phyloP scores from a whole-genome alignment of 2,888 invertebrate species.

The Xiphydria camelus region DNA sequence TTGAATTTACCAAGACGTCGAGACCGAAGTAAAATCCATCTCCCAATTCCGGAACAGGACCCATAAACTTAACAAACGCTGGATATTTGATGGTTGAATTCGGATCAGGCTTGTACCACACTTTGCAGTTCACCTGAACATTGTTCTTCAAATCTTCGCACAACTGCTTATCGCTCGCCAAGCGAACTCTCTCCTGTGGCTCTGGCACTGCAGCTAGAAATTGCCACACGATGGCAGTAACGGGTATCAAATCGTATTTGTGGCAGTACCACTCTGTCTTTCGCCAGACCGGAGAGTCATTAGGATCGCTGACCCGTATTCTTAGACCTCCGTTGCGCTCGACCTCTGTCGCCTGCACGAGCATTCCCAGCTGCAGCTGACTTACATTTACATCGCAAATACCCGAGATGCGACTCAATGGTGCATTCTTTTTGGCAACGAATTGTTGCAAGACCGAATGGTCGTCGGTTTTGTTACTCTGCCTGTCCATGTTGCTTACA shows the following conservation, averaged over 20 bases:
- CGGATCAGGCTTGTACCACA: constrained; percentile 34
- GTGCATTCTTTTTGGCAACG: constrained; percentile 36
- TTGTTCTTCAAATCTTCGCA: constrained; percentile 55
- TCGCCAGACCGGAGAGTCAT: constrained; percentile 33
- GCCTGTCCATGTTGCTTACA: too few relatives aligned
- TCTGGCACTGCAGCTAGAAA: constrained; percentile 60
- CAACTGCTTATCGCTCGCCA: constrained; percentile 57
- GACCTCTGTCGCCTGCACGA: constrained; percentile 40
- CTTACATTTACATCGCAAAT: constrained; percentile 36
- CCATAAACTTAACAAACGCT: constrained; percentile 62
- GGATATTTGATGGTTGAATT: constrained; percentile 20
- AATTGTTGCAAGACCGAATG: constrained; percentile 21
- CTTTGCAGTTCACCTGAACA: constrained; percentile 35
- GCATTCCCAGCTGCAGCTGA: constrained; percentile 37
- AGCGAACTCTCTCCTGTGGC: constrained; percentile 60
- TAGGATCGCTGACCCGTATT: constrained; percentile 35
- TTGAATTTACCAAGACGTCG: constrained; percentile 61
- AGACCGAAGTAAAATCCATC: constrained; percentile 63
- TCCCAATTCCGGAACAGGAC: constrained; percentile 61
- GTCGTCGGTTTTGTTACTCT: too few relatives aligned
- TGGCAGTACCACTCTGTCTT: constrained; percentile 51
- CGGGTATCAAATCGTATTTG: constrained; percentile 36
- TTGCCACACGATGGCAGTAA: constrained; percentile 57
- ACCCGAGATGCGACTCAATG: constrained; percentile 36
- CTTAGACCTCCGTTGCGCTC: constrained; percentile 34